phyloP scores from a whole-genome alignment of 2,113 vertebrate species.

The Ictidomys tridecemlineatus region DNA sequence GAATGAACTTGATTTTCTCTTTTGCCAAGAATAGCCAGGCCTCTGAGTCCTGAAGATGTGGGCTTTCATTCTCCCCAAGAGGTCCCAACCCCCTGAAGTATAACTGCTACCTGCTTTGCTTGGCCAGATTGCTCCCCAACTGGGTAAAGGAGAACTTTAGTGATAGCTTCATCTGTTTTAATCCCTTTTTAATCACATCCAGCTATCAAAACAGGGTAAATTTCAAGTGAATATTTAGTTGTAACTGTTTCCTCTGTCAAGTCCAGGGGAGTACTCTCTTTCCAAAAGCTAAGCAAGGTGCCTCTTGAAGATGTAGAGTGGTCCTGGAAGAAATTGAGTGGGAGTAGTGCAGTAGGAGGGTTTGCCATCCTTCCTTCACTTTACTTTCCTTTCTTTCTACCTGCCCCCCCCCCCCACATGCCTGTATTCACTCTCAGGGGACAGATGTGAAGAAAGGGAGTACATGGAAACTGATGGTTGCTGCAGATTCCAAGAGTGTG shows the following conservation, averaged over 20 bases:
- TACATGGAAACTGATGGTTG: background rate
- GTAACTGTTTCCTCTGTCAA: background rate
- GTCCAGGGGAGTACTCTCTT: background rate
- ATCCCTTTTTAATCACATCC: background rate
- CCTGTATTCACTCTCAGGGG: background rate
- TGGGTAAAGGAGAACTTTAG: background rate
- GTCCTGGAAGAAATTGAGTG: background rate
- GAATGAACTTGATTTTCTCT: background rate
- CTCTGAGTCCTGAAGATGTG: background rate
- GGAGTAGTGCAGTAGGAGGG: background rate
- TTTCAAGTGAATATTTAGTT: background rate
- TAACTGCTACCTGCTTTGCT: slow-evolving; percentile 4
- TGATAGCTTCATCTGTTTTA: background rate
- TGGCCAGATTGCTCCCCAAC: background rate
- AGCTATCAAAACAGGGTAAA: background rate
- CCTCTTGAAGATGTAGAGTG: background rate
- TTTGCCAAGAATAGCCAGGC: background rate
- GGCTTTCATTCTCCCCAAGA: background rate
- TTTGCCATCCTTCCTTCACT: background rate
- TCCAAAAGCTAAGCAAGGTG: background rate
- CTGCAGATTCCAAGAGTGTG: background rate
- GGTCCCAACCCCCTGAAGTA: background rate
- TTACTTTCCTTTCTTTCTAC: background rate
- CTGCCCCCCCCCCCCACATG: background rate
- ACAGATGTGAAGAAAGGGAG: background rate